These are phyloP conservation scores for Morpho deidamia DNA, from an alignment of 2,888 invertebrate genomes.

Conservation along the genomic window DNA sequence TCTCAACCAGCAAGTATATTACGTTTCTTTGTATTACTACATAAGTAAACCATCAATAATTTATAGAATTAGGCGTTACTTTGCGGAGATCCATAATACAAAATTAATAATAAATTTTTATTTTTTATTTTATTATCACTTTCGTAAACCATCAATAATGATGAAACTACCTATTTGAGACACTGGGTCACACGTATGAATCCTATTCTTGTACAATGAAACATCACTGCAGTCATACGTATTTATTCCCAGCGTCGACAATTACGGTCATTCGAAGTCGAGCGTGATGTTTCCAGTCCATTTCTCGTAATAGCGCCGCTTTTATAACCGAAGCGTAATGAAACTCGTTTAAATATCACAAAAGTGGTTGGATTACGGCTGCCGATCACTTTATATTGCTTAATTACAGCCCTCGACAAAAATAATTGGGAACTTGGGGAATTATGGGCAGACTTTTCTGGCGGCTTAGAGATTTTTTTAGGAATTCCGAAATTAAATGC, in stretches of 20 bases:
- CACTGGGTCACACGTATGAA: too few species aligned
- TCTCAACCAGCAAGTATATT: too few species aligned
- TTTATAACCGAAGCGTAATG: slow-evolving; percentile 73
- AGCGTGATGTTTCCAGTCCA: slow-evolving; percentile 72
- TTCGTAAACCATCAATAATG: too few species aligned
- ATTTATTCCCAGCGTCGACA: slow-evolving; percentile 43
- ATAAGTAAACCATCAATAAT: too few species aligned
- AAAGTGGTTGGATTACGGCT: slow-evolving; percentile 72
- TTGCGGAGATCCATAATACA: too few species aligned
- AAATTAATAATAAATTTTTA: too few species aligned
- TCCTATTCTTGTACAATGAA: slow-evolving; percentile 30
- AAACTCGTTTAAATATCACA: slow-evolving; percentile 76
- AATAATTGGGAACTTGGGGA: slow-evolving; percentile 72
- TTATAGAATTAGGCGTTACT: too few species aligned
- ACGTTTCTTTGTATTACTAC: too few species aligned
- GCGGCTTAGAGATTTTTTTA: slow-evolving; percentile 36
- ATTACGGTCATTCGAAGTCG: slow-evolving; percentile 64
- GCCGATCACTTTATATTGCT: slow-evolving; percentile 69
- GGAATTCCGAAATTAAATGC: slow-evolving; percentile 13
- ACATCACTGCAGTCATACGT: slow-evolving; percentile 31
- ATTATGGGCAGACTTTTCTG: slow-evolving; percentile 60
- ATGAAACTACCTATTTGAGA: too few species aligned
- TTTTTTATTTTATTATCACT: too few species aligned
- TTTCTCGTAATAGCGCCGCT: slow-evolving; percentile 68
- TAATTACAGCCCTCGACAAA: slow-evolving; percentile 72